Evolutionary conservation across 2,888 invertebrate species (phyloP), one percentile per base, ranked within the genome.

Genomic region (Amblyteles armatorius): DNA sequence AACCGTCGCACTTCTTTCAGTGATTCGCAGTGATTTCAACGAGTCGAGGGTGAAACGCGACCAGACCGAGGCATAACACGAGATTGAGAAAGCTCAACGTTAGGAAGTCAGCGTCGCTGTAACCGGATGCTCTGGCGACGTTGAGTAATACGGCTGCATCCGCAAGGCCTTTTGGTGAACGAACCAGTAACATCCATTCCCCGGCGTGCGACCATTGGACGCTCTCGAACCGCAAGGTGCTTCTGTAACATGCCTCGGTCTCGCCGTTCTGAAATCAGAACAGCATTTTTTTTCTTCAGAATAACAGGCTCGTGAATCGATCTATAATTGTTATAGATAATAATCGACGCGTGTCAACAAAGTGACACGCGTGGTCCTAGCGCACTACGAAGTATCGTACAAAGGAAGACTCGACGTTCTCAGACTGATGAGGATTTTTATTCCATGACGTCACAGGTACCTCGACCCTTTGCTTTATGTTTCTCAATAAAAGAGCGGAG

Each of bases 101-200:
- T 52, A 88, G 91, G 87, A 88, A 86, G 86, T 90, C 87, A 88
- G 89, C 89, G 86, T 86, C 83, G 84, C 90, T 90, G 87, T 88
- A 89, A 80, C 91, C 91, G 85, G 92, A 92, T 84, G 92, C 92
- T 63, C 90, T 90, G 78, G 96, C 96, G 92, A 96, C 95, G 92
- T 96, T 96, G 87, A 96, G 94, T 89, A 94, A 94, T 90, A 96
- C 95, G 87, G 94, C 94, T 72, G 96, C 96, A 92, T 96, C 96
- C 67, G 96, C 95, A 87, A 96, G 94, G 78, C 96, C 96, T 89
- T 95, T 95, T 55, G 95, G 93, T 74, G 96, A 96, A 88, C 95
- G 95, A 44, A 96, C 96, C 85, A 96, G 93, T 87, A 96, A 94
- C 86, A 95, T 94, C 94, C 96, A 96, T 92, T 96, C 96, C 36